Conservation (phyloP, 2,888 invertebrate species). For the Icerya purchasi region DNA sequence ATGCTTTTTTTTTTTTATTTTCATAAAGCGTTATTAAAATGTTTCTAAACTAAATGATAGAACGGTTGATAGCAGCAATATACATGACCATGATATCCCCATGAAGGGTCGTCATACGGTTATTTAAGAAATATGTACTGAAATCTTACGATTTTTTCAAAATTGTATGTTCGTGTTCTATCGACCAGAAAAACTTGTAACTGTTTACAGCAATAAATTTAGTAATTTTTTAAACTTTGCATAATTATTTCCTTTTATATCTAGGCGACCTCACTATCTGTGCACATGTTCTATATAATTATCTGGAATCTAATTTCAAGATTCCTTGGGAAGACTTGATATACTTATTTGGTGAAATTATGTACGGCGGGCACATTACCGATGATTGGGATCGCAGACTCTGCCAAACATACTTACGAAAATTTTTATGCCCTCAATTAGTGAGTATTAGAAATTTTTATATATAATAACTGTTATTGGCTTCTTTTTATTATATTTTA, state of each 20-base stretch:
- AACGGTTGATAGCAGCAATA: too few species aligned
- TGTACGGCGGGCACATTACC: constrained; percentile 94
- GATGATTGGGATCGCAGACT: constrained; percentile 86
- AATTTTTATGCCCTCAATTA: constrained; percentile 69
- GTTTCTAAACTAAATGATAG: too few species aligned
- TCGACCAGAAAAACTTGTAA: background rate
- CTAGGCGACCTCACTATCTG: constrained; percentile 79
- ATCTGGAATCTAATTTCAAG: constrained; percentile 64
- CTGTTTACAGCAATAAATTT: background rate
- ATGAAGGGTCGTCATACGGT: too few species aligned
- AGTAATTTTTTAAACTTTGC: too few species aligned
- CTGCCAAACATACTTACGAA: constrained; percentile 64
- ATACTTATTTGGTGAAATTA: constrained; percentile 87
- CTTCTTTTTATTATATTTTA: too few species aligned
- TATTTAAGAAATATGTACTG: too few species aligned
- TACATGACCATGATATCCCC: too few species aligned
- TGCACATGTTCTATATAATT: constrained; percentile 72
- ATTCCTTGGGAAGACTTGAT: constrained; percentile 89
- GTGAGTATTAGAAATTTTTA: constrained; percentile 12
- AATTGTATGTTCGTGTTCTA: too few species aligned
- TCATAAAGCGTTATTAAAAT: too few species aligned
- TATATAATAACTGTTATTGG: background rate
- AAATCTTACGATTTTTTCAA: too few species aligned
- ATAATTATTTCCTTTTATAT: background rate
- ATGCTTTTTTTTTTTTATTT: too few species aligned